A percentile compares a stretch with the other conserved stretches of the same genome.
phyloP scores from a whole-genome alignment of 2,797 vertebrate species.

The Sebastolobus altivelis region DNA sequence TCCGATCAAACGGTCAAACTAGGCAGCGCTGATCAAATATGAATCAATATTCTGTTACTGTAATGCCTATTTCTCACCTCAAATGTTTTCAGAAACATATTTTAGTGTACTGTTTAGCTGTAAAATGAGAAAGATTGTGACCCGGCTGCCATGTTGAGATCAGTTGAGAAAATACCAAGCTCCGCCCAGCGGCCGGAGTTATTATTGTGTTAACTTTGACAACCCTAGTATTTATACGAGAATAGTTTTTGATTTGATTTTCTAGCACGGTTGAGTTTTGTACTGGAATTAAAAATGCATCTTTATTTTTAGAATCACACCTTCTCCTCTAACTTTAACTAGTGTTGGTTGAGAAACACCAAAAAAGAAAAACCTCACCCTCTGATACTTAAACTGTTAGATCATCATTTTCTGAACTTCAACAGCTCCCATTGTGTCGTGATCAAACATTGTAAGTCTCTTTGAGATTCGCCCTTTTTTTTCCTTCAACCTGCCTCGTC shows the following conservation, averaged over 20 bases:
- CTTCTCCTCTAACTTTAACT: not conserved
- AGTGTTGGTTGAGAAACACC: not conserved
- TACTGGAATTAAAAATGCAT: not conserved
- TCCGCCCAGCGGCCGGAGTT: too few species aligned
- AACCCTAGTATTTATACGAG: not conserved
- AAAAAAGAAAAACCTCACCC: not conserved
- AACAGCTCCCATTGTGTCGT: not conserved
- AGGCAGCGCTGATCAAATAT: too few species aligned
- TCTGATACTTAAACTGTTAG: not conserved
- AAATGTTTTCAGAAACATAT: too few species aligned
- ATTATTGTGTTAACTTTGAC: too few species aligned
- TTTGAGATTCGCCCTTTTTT: conserved; percentile 2
- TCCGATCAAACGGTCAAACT: too few species aligned
- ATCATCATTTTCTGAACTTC: conserved; percentile 6
- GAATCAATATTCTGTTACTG: too few species aligned
- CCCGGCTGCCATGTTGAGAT: too few species aligned
- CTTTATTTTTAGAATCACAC: not conserved
- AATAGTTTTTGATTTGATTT: not conserved
- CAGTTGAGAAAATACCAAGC: too few species aligned
- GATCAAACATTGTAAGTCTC: not conserved
- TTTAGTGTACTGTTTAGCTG: too few species aligned
- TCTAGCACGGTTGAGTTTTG: not conserved
- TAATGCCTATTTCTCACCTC: too few species aligned
- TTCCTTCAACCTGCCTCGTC: not conserved
- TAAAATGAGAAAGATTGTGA: too few species aligned